These are phyloP conservation scores for Callionymus lyra DNA, from an alignment of 2,113 vertebrate genomes.

Conservation along the genomic window DNA sequence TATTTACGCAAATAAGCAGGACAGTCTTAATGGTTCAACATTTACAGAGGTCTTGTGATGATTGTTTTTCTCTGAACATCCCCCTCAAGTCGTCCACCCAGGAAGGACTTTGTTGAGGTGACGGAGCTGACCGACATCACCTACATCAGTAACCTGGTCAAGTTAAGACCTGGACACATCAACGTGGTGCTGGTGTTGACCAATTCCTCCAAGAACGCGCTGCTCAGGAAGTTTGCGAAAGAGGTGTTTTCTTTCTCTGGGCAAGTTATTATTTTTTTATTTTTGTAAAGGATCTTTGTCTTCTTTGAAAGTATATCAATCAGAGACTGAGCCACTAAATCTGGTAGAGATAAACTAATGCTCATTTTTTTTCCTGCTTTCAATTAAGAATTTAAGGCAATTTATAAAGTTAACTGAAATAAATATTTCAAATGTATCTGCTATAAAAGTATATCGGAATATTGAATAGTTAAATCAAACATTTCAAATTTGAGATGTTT, in stretches of 20 bases:
- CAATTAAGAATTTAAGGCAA: no score
- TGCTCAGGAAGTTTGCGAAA: slow-evolving; percentile 84
- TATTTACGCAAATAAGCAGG: neutral
- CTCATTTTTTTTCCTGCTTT: no score
- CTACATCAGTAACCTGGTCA: slow-evolving; percentile 86
- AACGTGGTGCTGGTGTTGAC: slow-evolving; percentile 88
- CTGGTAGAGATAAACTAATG: no score
- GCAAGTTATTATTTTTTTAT: slow-evolving; percentile 41
- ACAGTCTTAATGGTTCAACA: no score
- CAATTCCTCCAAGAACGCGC: slow-evolving; percentile 74
- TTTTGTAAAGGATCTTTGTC: neutral
- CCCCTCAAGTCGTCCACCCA: slow-evolving; percentile 71
- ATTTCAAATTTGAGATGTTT: no score
- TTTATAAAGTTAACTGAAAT: neutral
- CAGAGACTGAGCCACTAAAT: no score
- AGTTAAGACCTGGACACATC: slow-evolving; percentile 83
- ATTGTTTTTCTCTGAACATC: no score
- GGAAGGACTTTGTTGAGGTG: slow-evolving; percentile 88
- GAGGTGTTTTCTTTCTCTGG: slow-evolving; percentile 90
- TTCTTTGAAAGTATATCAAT: neutral
- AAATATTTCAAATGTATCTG: no score
- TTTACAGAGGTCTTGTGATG: no score
- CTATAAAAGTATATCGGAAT: no score
- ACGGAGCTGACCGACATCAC: slow-evolving; percentile 88
- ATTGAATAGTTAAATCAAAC: no score